These are phyloP conservation scores for Palythoa heliodiscus DNA, from an alignment of 92 coral and sea anemone species.

Conservation along the genomic window DNA sequence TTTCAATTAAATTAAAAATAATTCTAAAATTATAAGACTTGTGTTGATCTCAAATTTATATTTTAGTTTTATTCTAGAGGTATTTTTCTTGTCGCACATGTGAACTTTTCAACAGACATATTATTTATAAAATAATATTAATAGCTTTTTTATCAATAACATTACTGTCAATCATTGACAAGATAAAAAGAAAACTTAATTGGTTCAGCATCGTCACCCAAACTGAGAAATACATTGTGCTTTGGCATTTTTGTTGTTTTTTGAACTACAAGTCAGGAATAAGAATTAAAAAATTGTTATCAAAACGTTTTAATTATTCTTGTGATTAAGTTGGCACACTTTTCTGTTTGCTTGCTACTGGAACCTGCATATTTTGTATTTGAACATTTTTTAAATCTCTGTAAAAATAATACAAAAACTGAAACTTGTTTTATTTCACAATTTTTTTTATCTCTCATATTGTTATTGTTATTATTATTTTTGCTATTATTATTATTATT, in stretches of 20 bases:
- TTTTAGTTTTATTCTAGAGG: neutral
- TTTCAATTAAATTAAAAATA: neutral
- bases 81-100: too few species aligned
- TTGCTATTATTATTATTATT: too few species aligned
- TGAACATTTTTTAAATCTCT: neutral
- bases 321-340: conserved; percentile 1
- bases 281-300: neutral
- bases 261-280: neutral
- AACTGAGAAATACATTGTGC: neutral
- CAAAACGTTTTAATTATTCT: neutral
- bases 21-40: neutral
- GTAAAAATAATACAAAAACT: neutral
- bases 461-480: neutral
- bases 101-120: conserved; percentile 2
- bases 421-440: neutral
- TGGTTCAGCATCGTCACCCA: neutral
- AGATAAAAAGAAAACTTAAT: conserved; percentile 11
- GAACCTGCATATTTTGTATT: neutral
- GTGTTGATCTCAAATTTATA: conserved; percentile 6
- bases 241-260: neutral
- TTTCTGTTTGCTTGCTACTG: neutral
- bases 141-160: neutral
- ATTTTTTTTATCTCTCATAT: neutral
- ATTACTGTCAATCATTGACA: neutral
- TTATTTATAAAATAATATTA: neutral